Evolutionary conservation across 2,113 vertebrate genomes (phyloP).

Genomic region (Silurus asotus): DNA sequence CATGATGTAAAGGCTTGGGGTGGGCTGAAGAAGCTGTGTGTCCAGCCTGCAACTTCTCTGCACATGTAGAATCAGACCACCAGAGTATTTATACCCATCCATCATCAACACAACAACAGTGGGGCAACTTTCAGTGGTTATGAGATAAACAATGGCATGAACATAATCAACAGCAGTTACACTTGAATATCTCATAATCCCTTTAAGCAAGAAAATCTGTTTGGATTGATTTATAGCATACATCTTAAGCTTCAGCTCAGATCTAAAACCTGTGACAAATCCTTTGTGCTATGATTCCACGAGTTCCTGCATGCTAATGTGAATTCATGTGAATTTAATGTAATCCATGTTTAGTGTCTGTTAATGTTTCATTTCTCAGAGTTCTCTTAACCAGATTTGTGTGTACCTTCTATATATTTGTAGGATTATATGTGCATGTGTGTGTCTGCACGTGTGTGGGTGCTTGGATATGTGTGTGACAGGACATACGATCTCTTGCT

Average conservation of each 20-base stretch:
- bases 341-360: conserved; percentile 32
- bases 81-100: conserved; percentile 35
- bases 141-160: conserved; percentile 29
- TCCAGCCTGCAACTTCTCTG: conserved; percentile 37
- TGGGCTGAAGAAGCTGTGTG: conserved; percentile 37
- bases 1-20: conserved; percentile 29
- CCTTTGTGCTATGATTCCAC: background rate
- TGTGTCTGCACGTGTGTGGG: conserved; percentile 48
- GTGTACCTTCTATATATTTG: conserved; percentile 16
- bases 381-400: conserved; percentile 12
- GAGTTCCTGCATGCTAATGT: conserved; percentile 23
- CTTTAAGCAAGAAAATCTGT: conserved; percentile 34
- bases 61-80: conserved; percentile 40
- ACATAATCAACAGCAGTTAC: conserved; percentile 41
- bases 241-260: conserved; percentile 20
- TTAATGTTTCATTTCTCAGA: conserved; percentile 22
- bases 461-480: conserved; percentile 64
- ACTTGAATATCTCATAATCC: conserved; percentile 31
- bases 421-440: conserved; percentile 43
- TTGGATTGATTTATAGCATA: conserved; percentile 36
- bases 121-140: conserved; percentile 32
- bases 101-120: conserved; percentile 26
- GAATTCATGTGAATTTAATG: conserved; percentile 26
- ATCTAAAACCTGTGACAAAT: conserved; percentile 29
- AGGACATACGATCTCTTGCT: conserved; percentile 72